Percentiles rank a stretch among this genome's conserved stretches.
These are phyloP conservation scores for Orthonyx spaldingii DNA, from an alignment of 2,113 vertebrate genomes.

Conservation along the genomic window DNA sequence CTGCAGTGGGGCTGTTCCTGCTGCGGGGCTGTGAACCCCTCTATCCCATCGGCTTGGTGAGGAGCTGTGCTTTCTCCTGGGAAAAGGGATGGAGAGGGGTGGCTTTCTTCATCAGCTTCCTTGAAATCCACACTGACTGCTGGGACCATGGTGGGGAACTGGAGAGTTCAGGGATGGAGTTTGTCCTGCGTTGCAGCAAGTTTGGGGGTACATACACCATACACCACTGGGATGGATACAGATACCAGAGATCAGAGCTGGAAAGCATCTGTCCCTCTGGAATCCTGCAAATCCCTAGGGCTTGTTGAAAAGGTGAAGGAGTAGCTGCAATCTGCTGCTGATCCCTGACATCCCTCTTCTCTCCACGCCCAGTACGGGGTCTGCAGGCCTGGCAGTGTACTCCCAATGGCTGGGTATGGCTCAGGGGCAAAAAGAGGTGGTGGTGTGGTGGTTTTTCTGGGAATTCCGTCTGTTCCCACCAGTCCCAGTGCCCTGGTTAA, in stretches of 20 bases:
- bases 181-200: not conserved
- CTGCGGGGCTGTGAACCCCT: rapidly evolving
- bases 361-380: rapidly evolving
- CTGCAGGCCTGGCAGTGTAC: rapidly evolving
- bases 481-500: not conserved
- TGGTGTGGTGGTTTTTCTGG: not conserved
- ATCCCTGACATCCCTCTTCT: not conserved
- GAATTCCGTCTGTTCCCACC: not conserved
- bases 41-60: rapidly evolving
- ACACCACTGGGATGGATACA: too few relatives aligned
- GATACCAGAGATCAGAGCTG: not conserved
- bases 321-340: not conserved
- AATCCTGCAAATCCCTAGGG: not conserved
- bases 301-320: not conserved
- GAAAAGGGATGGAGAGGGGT: not conserved
- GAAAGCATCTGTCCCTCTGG: not conserved
- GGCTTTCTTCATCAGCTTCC: not conserved
- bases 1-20: not conserved
- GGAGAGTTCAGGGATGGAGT: not conserved
- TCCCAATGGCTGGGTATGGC: not conserved
- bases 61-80: not conserved
- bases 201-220: not conserved
- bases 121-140: not conserved
- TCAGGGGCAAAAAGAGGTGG: not conserved
- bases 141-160: not conserved